Evolutionary conservation across 1,140 invertebrate genomes (phyloP).

Genomic region (Aphaenogaster floridana): DNA sequence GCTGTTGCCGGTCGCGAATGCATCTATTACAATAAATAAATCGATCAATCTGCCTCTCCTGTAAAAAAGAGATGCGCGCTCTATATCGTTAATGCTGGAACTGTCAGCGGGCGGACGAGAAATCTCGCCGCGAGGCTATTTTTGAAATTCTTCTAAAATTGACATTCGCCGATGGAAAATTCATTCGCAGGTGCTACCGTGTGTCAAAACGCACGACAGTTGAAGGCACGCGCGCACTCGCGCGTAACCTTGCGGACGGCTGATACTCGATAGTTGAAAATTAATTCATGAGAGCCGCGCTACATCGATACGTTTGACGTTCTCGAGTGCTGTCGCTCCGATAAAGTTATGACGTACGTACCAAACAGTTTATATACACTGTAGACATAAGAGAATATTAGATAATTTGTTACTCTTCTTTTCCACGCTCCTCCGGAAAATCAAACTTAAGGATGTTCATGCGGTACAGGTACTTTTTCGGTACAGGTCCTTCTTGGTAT

Average conservation of each 20-base stretch:
- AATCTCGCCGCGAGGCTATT: slow-evolving; percentile 48
- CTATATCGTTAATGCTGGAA: slow-evolving; percentile 47
- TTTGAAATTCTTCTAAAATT: slow-evolving; percentile 51
- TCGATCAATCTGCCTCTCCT: slow-evolving; percentile 25
- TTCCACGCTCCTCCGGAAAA: neutral
- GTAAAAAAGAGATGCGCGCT: slow-evolving; percentile 10
- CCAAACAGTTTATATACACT: neutral
- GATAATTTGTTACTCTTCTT: neutral
- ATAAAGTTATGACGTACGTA: slow-evolving; percentile 24
- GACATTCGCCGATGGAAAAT: slow-evolving; percentile 64
- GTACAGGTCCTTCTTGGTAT: too few relatives aligned
- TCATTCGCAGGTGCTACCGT: slow-evolving; percentile 50
- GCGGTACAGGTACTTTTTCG: too few relatives aligned
- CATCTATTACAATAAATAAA: slow-evolving; percentile 46
- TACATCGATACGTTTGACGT: slow-evolving; percentile 48
- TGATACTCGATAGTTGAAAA: slow-evolving; percentile 51
- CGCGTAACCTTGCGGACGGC: slow-evolving; percentile 40
- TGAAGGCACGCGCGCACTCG: slow-evolving; percentile 42
- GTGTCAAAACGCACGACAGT: slow-evolving; percentile 60
- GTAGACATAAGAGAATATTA: neutral
- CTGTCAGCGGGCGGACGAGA: slow-evolving; percentile 32
- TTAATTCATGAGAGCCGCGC: slow-evolving; percentile 54
- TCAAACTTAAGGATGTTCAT: neutral
- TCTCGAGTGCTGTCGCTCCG: slow-evolving; percentile 21
- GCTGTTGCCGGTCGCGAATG: slow-evolving; percentile 2